A percentile compares a stretch with the other conserved stretches of the same genome.
Conservation (phyloP, 2,888 invertebrate species). For the Ophion slaviceki region DNA sequence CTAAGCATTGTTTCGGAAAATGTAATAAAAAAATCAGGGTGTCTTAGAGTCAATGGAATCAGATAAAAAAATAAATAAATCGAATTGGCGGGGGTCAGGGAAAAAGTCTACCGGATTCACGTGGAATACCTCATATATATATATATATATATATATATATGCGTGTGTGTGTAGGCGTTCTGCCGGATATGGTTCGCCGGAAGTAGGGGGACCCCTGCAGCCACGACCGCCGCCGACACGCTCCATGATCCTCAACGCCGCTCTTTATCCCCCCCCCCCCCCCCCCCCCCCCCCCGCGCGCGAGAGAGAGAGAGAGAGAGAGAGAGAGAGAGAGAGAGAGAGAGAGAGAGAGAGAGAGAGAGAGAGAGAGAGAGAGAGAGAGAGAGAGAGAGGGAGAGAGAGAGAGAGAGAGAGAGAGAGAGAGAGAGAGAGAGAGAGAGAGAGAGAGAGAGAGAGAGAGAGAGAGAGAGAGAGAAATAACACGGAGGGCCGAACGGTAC, state of each 20-base stretch:
- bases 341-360: background rate
- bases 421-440: background rate
- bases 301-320: background rate
- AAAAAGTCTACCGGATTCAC: too few relatives aligned
- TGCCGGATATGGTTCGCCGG: constrained; percentile 83
- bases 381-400: background rate
- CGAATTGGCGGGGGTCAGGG: too few relatives aligned
- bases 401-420: background rate
- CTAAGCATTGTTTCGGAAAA: too few relatives aligned
- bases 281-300: background rate
- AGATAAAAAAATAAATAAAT: too few relatives aligned
- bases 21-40: too few relatives aligned
- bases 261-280: constrained; percentile 7
- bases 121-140: background rate
- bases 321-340: background rate
- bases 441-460: background rate
- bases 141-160: constrained; percentile 39
- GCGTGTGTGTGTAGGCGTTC: constrained; percentile 76
- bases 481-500: constrained; percentile 50
- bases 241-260: constrained; percentile 77
- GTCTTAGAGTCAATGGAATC: too few relatives aligned
- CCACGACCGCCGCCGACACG: constrained; percentile 81
- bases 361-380: background rate
- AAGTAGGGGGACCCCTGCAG: constrained; percentile 81
- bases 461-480: constrained; percentile 8